A percentile compares a stretch with the other conserved stretches of the same genome.
phyloP scores from a whole-genome alignment of 2,797 vertebrate genomes.

The Salmo trutta region DNA sequence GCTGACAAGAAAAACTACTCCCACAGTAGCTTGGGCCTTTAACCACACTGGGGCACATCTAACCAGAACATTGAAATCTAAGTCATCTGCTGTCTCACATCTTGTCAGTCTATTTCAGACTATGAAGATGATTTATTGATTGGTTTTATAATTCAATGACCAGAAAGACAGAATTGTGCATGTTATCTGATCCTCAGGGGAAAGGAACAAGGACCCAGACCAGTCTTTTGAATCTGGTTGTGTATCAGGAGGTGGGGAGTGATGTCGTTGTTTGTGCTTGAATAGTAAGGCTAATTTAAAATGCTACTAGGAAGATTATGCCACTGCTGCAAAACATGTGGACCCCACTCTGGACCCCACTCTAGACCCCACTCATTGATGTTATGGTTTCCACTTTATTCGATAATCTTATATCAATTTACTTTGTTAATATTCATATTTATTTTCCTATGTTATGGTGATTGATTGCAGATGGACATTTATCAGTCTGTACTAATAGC shows the following conservation, averaged over 20 bases:
- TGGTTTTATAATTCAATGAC: not conserved
- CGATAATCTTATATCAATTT: not conserved
- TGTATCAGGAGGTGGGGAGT: not conserved
- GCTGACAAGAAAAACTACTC: not conserved
- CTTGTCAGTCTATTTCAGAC: not conserved
- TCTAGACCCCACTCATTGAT: not conserved
- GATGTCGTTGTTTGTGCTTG: not conserved
- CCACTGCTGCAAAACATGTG: not conserved
- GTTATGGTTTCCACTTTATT: slow-evolving; percentile 3
- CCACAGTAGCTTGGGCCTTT: not conserved
- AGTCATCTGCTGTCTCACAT: not conserved
- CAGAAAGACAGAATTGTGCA: not conserved
- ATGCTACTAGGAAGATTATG: not conserved
- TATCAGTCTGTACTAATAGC: not conserved
- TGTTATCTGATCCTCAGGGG: not conserved
- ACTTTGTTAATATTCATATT: slow-evolving; percentile 1
- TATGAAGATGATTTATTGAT: not conserved
- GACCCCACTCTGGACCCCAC: not conserved
- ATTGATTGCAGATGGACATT: not conserved
- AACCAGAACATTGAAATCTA: not conserved
- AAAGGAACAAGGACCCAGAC: not conserved
- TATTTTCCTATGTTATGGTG: not conserved
- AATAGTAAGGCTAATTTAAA: not conserved
- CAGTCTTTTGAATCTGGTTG: not conserved
- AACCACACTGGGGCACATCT: not conserved